Percentiles rank a stretch among this genome's conserved stretches.
These are phyloP conservation scores for Petrocephalus schoutedeni DNA, from an alignment of 2,797 vertebrate species.

Conservation along the genomic window DNA sequence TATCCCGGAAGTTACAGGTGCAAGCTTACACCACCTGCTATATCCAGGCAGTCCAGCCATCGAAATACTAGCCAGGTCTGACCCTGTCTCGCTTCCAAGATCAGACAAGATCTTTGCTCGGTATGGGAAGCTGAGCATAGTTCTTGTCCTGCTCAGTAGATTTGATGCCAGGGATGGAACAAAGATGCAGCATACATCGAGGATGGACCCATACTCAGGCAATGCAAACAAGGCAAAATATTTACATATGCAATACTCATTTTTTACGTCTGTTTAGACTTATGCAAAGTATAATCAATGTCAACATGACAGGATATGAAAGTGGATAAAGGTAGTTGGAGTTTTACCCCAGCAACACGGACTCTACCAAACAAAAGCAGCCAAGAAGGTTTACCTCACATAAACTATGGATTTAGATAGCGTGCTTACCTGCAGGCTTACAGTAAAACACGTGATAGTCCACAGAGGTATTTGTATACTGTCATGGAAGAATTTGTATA, in stretches of 20 bases:
- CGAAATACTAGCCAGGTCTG: neutral
- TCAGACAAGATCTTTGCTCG: neutral
- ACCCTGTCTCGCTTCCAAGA: neutral
- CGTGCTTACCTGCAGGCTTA: neutral
- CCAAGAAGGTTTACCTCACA: neutral
- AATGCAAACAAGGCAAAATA: constrained; percentile 65
- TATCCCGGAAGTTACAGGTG: neutral
- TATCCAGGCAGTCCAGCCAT: constrained; percentile 10
- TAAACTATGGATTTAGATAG: neutral
- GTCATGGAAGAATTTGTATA: neutral
- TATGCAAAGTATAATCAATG: constrained; percentile 64
- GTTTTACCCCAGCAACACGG: neutral
- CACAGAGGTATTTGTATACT: neutral
- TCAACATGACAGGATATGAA: constrained; percentile 70
- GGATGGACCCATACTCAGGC: constrained; percentile 55
- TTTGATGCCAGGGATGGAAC: constrained; percentile 57
- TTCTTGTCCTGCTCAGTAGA: constrained; percentile 36
- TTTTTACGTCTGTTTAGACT: constrained; percentile 61
- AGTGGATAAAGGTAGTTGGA: constrained; percentile 36
- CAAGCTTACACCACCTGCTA: constrained; percentile 19
- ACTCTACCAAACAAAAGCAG: neutral
- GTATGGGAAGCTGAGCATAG: neutral
- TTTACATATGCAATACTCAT: constrained; percentile 3
- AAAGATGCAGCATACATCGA: constrained; percentile 46
- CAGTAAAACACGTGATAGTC: neutral